Evolutionary conservation across 2,113 vertebrate species (phyloP).

Genomic region (Calidris pugnax): DNA sequence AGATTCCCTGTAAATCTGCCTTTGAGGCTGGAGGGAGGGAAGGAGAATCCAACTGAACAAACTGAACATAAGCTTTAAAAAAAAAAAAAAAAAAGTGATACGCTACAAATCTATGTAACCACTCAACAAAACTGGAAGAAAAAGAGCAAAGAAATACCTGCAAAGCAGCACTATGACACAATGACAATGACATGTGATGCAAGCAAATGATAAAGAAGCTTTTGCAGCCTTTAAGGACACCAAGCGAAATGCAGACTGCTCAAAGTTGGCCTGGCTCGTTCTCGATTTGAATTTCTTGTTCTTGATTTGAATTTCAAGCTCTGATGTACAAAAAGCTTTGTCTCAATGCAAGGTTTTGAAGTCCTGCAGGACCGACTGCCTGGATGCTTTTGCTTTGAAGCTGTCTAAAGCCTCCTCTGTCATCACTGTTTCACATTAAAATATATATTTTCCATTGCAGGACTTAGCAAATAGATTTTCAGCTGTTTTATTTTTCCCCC

Average conservation of each 20-base stretch:
- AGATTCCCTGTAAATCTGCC: constrained; percentile 66
- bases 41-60: constrained; percentile 55
- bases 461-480: constrained; percentile 10
- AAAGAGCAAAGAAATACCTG: not conserved
- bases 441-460: not conserved
- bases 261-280: not conserved
- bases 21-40: not conserved
- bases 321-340: constrained; percentile 31
- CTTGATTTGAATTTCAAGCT: constrained; percentile 37
- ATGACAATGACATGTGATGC: not conserved
- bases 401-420: not conserved
- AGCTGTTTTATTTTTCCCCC: not conserved
- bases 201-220: not conserved
- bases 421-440: constrained; percentile 17
- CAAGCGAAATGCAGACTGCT: not conserved
- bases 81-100: not conserved
- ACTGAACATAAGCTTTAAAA: constrained; percentile 40
- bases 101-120: not conserved
- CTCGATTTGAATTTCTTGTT: not conserved
- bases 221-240: not conserved
- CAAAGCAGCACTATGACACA: not conserved
- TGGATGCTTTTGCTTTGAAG: constrained; percentile 38
- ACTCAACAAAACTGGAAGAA: not conserved
- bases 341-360: constrained; percentile 17
- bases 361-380: constrained; percentile 29